phyloP scores from a whole-genome alignment of 2,797 vertebrate species.

The Perodicticus potto region DNA sequence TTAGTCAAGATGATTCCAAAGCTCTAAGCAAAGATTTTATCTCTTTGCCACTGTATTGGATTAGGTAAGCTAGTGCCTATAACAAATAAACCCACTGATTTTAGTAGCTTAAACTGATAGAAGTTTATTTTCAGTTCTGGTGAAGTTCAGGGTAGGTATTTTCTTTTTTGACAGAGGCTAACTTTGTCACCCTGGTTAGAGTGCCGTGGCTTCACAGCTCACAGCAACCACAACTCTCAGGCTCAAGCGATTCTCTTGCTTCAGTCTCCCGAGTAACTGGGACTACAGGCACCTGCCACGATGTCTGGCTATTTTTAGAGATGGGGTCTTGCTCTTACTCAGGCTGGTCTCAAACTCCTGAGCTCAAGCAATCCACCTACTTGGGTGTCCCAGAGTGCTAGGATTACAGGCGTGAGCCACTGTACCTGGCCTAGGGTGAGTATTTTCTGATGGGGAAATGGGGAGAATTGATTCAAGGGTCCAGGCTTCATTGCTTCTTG shows the following conservation, averaged over 20 bases:
- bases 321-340: no score
- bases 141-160: neutral
- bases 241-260: no score
- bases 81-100: neutral
- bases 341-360: no score
- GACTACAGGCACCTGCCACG: no score
- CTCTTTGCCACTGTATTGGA: neutral
- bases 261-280: no score
- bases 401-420: no score
- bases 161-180: neutral
- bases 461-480: neutral
- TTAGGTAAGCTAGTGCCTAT: neutral
- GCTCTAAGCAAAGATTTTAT: neutral
- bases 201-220: no score
- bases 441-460: neutral
- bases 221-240: no score
- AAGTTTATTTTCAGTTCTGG: slow-evolving; percentile 32
- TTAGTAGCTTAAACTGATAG: neutral
- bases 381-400: no score
- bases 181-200: no score
- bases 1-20: neutral
- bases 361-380: no score
- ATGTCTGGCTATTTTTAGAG: no score
- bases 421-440: neutral
- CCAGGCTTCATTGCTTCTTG: neutral